Evolutionary conservation across 1,140 invertebrate genomes (phyloP).

Genomic region (Dufourea novaeangliae): DNA sequence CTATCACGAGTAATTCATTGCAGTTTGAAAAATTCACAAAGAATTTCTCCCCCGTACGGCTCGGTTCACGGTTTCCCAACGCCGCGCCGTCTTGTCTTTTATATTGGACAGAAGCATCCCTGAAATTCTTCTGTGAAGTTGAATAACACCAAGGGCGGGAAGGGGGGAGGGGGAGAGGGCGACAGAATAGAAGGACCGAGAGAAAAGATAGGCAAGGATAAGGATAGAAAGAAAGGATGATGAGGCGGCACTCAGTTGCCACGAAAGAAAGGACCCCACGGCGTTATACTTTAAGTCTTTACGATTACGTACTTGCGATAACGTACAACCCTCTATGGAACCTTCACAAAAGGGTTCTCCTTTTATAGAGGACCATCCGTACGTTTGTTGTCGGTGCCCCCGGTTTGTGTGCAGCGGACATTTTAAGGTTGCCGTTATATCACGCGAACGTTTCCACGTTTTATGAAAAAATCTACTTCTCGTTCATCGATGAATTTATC

Average conservation of each 20-base stretch:
- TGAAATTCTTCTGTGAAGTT: conserved; percentile 50
- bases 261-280: conserved; percentile 28
- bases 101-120: conserved; percentile 42
- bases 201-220: not conserved
- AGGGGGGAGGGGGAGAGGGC: too few relatives aligned
- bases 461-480: conserved; percentile 16
- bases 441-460: conserved; percentile 11
- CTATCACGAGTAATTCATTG: conserved; percentile 58
- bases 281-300: conserved; percentile 58
- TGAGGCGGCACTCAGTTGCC: conserved; percentile 24
- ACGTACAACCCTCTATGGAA: conserved; percentile 46
- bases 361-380: conserved; percentile 22
- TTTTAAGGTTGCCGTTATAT: not conserved
- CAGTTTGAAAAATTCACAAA: conserved; percentile 61
- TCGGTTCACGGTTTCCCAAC: conserved; percentile 1
- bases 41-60: conserved; percentile 25
- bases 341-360: conserved; percentile 40
- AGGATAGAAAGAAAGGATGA: conserved; percentile 8
- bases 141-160: conserved; percentile 31
- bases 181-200: conserved; percentile 2
- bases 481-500: too few relatives aligned
- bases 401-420: not conserved
- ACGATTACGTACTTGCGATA: conserved; percentile 61
- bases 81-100: conserved; percentile 57
- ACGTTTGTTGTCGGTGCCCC: conserved; percentile 10